Evolutionary conservation across 2,113 vertebrate species (phyloP).

Genomic region (Trematocara stigmaticum): DNA sequence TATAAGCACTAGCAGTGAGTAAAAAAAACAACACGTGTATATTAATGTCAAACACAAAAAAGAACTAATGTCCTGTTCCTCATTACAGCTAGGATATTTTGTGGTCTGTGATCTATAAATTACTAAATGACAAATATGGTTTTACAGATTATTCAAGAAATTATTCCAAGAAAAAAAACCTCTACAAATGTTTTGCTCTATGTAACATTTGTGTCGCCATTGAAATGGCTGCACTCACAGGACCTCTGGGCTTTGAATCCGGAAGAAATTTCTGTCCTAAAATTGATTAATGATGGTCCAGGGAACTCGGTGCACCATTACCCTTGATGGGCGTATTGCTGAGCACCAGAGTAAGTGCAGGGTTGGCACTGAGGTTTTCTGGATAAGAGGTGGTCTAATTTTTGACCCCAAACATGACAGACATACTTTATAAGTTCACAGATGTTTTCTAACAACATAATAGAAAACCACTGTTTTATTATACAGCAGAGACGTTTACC

Average conservation of each 20-base stretch:
- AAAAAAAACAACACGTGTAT: background rate
- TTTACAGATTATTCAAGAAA: background rate
- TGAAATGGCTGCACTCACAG: background rate
- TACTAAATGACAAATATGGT: background rate
- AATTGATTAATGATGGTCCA: background rate
- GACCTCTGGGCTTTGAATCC: background rate
- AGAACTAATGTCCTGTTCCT: background rate
- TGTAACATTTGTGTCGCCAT: background rate
- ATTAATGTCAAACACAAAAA: background rate
- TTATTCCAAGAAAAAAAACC: rapidly evolving
- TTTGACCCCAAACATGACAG: background rate
- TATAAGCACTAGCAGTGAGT: background rate
- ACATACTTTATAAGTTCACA: background rate
- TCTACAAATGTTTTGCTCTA: background rate
- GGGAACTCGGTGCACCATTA: background rate
- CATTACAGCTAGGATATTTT: background rate
- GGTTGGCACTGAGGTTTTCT: background rate
- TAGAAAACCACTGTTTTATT: background rate
- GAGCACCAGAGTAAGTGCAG: background rate
- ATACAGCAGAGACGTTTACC: background rate
- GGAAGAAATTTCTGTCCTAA: background rate
- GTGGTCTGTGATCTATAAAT: background rate
- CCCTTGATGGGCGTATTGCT: background rate
- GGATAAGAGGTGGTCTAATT: background rate
- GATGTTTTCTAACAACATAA: background rate